A percentile compares a stretch with the other conserved stretches of the same genome.
Evolutionary conservation across 2,888 invertebrate genomes (phyloP).

Genomic region (Pseudococcus viburni): DNA sequence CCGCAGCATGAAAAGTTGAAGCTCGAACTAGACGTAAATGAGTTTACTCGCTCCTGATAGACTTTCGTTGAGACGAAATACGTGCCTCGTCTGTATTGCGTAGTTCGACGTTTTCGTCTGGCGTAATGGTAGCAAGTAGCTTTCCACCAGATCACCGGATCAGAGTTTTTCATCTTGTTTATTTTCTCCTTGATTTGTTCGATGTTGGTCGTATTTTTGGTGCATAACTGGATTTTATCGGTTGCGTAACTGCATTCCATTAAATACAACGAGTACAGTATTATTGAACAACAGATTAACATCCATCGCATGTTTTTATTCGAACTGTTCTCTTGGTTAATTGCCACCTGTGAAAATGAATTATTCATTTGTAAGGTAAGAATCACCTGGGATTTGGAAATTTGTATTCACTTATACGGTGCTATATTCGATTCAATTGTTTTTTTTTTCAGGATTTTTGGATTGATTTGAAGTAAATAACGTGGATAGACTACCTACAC

Average conservation of each 20-base stretch:
- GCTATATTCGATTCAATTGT: too few relatives aligned
- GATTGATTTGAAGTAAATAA: too few relatives aligned
- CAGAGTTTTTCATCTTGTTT: slow-evolving; percentile 61
- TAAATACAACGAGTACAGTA: slow-evolving; percentile 62
- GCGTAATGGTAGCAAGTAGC: slow-evolving; percentile 89
- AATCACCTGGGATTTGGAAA: not conserved
- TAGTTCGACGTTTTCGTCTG: slow-evolving; percentile 81
- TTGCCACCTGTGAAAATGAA: slow-evolving; percentile 8
- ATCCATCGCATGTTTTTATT: slow-evolving; percentile 62
- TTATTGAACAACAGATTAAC: slow-evolving; percentile 58
- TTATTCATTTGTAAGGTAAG: not conserved
- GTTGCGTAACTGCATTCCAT: slow-evolving; percentile 66
- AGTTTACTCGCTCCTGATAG: slow-evolving; percentile 86
- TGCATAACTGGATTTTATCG: slow-evolving; percentile 62
- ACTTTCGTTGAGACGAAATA: slow-evolving; percentile 87
- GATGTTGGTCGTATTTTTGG: slow-evolving; percentile 46
- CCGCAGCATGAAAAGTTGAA: slow-evolving; percentile 86
- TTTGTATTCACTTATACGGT: too few relatives aligned
- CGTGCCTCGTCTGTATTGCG: slow-evolving; percentile 85
- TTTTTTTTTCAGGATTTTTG: too few relatives aligned
- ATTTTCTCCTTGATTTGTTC: slow-evolving; percentile 56
- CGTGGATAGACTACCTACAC: too few relatives aligned
- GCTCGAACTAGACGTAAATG: slow-evolving; percentile 83
- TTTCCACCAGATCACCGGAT: slow-evolving; percentile 76
- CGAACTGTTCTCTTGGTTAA: slow-evolving; percentile 18